These are phyloP conservation scores for Alosa sapidissima DNA, from an alignment of 2,797 vertebrate species.

Conservation along the genomic window DNA sequence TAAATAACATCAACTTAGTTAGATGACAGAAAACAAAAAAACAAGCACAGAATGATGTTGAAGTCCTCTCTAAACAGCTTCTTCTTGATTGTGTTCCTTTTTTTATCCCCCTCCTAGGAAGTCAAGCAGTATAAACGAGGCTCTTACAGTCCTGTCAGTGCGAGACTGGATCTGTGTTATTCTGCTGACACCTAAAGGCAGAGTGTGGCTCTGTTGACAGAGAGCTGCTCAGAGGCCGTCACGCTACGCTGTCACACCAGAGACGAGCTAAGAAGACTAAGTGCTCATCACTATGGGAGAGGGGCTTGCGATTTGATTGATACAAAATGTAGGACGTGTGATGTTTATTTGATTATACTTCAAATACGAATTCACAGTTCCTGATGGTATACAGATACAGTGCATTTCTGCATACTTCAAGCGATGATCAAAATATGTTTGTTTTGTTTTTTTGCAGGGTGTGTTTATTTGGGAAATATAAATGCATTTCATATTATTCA, in stretches of 20 bases:
- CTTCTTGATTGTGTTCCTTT: background rate
- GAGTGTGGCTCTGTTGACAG: conserved; percentile 45
- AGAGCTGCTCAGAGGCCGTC: background rate
- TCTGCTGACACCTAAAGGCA: conserved; percentile 80
- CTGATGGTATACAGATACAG: conserved; percentile 54
- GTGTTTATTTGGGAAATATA: background rate
- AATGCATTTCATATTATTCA: background rate
- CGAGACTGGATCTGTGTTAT: conserved; percentile 43
- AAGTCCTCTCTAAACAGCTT: background rate
- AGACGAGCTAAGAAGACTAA: background rate
- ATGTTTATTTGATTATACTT: conserved; percentile 67
- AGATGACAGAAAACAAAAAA: background rate
- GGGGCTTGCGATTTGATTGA: background rate
- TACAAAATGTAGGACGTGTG: conserved; percentile 49
- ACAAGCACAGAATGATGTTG: background rate
- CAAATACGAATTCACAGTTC: conserved; percentile 71
- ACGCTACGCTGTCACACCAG: background rate
- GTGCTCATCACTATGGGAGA: background rate
- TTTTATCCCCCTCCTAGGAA: background rate
- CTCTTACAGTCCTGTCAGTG: conserved; percentile 30
- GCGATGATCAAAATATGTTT: background rate
- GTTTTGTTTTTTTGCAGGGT: background rate
- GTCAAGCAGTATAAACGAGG: background rate
- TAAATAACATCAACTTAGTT: background rate
- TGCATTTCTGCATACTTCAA: conserved; percentile 21